Base-by-base conservation (phyloP, 2,797 vertebrate species). In the Chelon labrosus region DNA sequence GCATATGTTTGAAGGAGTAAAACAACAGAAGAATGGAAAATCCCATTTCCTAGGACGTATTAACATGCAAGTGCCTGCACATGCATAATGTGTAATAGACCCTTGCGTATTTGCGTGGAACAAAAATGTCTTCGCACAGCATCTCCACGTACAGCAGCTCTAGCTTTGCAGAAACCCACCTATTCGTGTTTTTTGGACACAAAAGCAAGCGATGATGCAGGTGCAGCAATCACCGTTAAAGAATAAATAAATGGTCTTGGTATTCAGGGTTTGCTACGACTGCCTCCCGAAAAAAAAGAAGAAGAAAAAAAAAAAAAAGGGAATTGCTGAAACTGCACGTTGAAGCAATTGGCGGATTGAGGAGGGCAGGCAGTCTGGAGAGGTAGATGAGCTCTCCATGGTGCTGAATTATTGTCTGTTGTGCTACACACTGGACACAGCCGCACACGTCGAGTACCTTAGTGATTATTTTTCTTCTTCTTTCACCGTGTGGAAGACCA, bases 261-360 rank as follows among this genome's bases (percentile, higher is more conserved):
- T 64, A 75, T 88, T 83, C 74, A 80, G 51, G 16, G 68, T 68
- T 74, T 59, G 44, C 63, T 50, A 79, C 47, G 64, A 14, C 61
- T 76, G 64, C 66, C 62, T 79, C 38, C 42, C 70, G 56, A 46
- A 79, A 73, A 73, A 74, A 80, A 75, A 54, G 72, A 72, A 31
- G 4, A 31, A 31, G 4, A 31, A 31, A 7, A 5, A 81, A 75
- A 54, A 49, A 77, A 72, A 67, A 66, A 72, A 62, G 53, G 37
- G 56, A 77, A 79, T 37, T 70, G 77, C 84, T 79, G 81, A 91
- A 90, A 90, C 86, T 81, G 86, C 89, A 86, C 56, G 77, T 82
- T 89, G 70, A 61, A 73, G 83, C 75, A 77, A 83, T 65, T 77
- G 84, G 62, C 68, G 70, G 83, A 80, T 78, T 86, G 80, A 87